Conservation (phyloP, 2,113 vertebrate genomes). For the Notothenia coriiceps region DNA sequence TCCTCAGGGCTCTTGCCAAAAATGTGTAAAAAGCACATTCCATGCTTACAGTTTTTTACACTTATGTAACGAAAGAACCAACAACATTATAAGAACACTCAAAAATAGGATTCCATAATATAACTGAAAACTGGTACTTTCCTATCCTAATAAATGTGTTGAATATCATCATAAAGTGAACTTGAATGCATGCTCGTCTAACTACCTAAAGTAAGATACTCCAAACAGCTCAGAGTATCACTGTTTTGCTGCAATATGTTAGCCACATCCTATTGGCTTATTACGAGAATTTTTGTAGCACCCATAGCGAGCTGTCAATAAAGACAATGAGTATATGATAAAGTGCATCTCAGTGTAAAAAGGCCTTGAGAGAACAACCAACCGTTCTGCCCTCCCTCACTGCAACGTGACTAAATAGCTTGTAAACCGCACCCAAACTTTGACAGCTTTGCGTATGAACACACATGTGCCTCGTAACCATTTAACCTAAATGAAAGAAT, state of each 20-base stretch:
- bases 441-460: slow-evolving; percentile 57
- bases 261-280: background rate
- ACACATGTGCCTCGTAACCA: slow-evolving; percentile 61
- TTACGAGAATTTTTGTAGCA: background rate
- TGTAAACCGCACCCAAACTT: slow-evolving; percentile 67
- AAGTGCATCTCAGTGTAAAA: slow-evolving; percentile 17
- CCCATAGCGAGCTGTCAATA: slow-evolving; percentile 28
- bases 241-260: background rate
- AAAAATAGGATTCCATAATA: background rate
- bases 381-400: slow-evolving; percentile 36
- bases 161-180: background rate
- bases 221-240: background rate
- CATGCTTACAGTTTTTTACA: too few species aligned
- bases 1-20: too few species aligned
- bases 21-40: too few species aligned
- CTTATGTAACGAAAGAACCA: too few species aligned
- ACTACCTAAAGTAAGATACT: background rate
- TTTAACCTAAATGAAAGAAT: slow-evolving; percentile 58
- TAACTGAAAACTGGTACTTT: background rate
- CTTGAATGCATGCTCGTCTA: background rate
- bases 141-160: too few species aligned
- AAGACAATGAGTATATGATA: slow-evolving; percentile 1
- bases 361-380: slow-evolving; percentile 27
- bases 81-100: background rate
- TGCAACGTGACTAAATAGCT: slow-evolving; percentile 63